phyloP scores from a whole-genome alignment of 2,888 invertebrate species.

The Amphimallon solstitiale region DNA sequence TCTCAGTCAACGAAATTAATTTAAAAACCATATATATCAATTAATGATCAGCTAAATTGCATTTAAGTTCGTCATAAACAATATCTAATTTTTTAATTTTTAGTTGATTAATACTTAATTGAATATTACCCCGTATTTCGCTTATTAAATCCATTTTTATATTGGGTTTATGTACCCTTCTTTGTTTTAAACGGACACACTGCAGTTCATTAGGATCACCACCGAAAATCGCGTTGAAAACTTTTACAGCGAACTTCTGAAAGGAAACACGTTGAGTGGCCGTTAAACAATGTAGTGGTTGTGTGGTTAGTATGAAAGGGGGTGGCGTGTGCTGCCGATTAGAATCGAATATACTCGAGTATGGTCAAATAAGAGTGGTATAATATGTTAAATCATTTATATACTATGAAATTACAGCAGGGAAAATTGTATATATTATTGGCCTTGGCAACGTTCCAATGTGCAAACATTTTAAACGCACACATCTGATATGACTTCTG shows the following conservation, averaged over 20 bases:
- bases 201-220: neutral
- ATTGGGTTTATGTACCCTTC: neutral
- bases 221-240: slow-evolving; percentile 45
- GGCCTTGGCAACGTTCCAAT: no score
- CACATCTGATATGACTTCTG: no score
- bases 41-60: no score
- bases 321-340: slow-evolving; percentile 51
- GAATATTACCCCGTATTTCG: neutral
- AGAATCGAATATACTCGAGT: slow-evolving; percentile 49
- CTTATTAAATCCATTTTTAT: neutral
- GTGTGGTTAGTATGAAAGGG: slow-evolving; percentile 49
- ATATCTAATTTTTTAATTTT: slow-evolving; percentile 2
- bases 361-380: slow-evolving; percentile 46
- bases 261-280: slow-evolving; percentile 54
- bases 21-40: no score
- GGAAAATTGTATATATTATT: neutral
- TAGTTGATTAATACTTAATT: neutral
- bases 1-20: no score
- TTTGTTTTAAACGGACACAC: slow-evolving; percentile 2
- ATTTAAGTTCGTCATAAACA: no score
- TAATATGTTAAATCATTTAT: slow-evolving; percentile 2
- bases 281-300: slow-evolving; percentile 57
- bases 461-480: no score
- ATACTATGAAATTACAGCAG: neutral
- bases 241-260: slow-evolving; percentile 42